Evolutionary conservation across 2,888 invertebrate species (phyloP), one percentile per base, ranked within the genome.

Genomic region (Anagyrus pseudococci): DNA sequence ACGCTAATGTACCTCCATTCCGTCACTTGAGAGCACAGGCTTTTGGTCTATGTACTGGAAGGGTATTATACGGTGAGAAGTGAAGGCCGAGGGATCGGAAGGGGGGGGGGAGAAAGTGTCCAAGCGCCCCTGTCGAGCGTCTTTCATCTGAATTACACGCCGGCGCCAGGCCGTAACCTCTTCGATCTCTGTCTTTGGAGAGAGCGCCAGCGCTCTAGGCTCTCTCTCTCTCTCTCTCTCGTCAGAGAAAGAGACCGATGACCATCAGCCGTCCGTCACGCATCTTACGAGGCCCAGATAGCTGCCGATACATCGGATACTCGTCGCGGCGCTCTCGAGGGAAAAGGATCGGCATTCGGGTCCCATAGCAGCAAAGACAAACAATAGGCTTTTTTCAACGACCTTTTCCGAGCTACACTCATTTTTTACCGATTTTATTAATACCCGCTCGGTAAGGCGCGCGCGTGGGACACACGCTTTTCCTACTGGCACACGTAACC

Each of bases 401-500:
- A n/a, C n/a, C 10, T 37, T 2, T 37, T 37, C 33, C 19, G 25
- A 29, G 67, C 70, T 69, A 37, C 52, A 69, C 69, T 69, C 66
- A 74, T 74, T 74, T 72, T 68, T 71, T 67, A 73, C 67, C 62
- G 53, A 68, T 71, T 74, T 71, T 73, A 73, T 73, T 73, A 73
- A 73, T 73, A 72, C 66, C 63, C 47, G 23, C 25, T 40, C 40
- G 48, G n/a, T n/a, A n/a, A n/a, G n/a, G n/a, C n/a, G n/a, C n/a
- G n/a, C 50, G 4, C 23, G 26, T 23, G 17, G 48, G 25, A 23
- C 47, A 13, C 43, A 46, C 22, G 22, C 8, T 22, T 23, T 52
- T 52, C 22, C 29, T 50, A n/a, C 20, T 19, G n/a, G n/a, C n/a
- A n/a, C n/a, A n/a, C n/a, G n/a, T n/a, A n/a, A n/a, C n/a, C n/a